phyloP scores from a whole-genome alignment of 2,888 invertebrate genomes.

The Biston stratarius region DNA sequence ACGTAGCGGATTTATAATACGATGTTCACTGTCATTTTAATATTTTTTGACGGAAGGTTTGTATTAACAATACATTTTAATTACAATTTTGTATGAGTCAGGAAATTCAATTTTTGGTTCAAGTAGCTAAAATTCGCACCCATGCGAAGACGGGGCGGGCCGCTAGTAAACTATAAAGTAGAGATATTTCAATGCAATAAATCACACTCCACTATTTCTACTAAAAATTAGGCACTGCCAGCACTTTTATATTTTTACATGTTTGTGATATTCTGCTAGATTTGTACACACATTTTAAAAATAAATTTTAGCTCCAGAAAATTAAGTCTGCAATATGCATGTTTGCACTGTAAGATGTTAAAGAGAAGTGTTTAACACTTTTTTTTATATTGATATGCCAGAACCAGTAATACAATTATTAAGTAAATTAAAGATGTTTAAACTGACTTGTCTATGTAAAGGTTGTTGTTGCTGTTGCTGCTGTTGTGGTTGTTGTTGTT shows the following conservation, averaged over 20 bases:
- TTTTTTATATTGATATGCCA: neutral
- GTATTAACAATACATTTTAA: no score
- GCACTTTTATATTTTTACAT: neutral
- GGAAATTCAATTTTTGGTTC: no score
- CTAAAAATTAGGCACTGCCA: neutral
- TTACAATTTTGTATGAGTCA: no score
- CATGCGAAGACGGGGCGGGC: no score
- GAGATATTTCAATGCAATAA: neutral
- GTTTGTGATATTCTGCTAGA: neutral
- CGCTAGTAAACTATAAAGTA: neutral
- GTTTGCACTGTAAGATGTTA: neutral
- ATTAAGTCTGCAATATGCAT: neutral
- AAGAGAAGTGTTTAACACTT: no score
- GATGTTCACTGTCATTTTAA: no score
- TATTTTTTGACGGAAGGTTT: no score
- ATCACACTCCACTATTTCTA: neutral
- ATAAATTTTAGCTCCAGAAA: no score
- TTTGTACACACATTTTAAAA: no score
- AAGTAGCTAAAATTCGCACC: no score
- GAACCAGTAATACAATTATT: neutral
- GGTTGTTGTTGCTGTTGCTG: conserved; percentile 58
- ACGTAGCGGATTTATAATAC: no score
- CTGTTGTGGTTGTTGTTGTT: conserved; percentile 62
- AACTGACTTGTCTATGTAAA: conserved; percentile 67
- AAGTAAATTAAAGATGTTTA: conserved; percentile 8